Evolutionary conservation across 2,113 vertebrate species (phyloP), one percentile per base, ranked within the genome.

Genomic region (Myrmophylax atrothorax): DNA sequence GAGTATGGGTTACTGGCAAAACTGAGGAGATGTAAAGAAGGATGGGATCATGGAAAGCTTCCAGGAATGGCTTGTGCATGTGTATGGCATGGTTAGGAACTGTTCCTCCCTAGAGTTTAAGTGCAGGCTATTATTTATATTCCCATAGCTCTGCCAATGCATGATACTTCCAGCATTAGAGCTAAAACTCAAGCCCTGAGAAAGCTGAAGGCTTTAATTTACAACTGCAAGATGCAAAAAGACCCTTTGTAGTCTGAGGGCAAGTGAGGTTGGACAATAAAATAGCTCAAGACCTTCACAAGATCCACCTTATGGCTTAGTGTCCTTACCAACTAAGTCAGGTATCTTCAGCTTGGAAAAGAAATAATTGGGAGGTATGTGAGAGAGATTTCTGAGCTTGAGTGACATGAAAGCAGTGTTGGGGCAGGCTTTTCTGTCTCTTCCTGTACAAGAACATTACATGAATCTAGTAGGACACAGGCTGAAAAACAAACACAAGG

Each of bases 111-210:
- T 60, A 77, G 69, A 68, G 86, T 77, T 55, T 62, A 56, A 90
- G 83, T 50, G 44, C 83, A 93, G 76, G 59, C 89, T 87, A 92
- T 96, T 94, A 95, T 95, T 97, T 93, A 94, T 94, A 91, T 29
- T 83, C 68, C 68, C 24, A 40, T n/a, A 94, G 38, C 86, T 90
- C 86, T 95, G 95, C 84, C 96, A 96, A 25, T 9, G 7, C 6
- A 6, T 75, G 56, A 68, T 8, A 12, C 47, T 80, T 78, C 33
- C 56, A 81, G 56, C 38, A 19, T 59, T 84, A 87, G 69, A 81
- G 52, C 35, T 87, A 75, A 72, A 95, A 80, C 59, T 86, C 83
- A 77, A 67, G 56, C 52, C 38, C 89, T 52, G 60, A 87, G 47
- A 47, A 59, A 84, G 35, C 5, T 93, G 64, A 29, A 95, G 76